Base-by-base conservation (phyloP, 2,888 invertebrate genomes). In the Dinocampus coccinellae region DNA sequence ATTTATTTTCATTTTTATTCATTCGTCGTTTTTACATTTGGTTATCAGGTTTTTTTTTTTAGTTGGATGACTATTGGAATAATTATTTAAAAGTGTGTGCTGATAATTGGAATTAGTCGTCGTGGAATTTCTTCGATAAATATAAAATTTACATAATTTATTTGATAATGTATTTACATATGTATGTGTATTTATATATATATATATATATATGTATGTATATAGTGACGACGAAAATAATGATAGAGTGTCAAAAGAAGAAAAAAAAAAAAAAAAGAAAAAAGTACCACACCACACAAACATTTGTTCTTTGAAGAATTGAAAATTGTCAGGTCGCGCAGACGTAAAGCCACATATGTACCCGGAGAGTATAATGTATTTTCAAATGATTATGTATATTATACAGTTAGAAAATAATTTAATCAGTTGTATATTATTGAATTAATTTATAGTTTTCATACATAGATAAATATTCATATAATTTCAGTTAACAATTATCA, bases 331-430 rank as follows among this genome's bases (percentile, higher is more conserved):
- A 74, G 70, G 76, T 73, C 78, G 83, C 84, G 83, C 84, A 85
- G 84, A 82, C 84, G 83, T 82, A 83, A 67, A 82, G 80, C 81
- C 82, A 83, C 82, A 80, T 81, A 79, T 79, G 77, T 85, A 84
- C 81, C 83, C 84, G 85, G 85, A 80, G 82, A 85, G 77, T 84
- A 85, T 80, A 81, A 84, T 64, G 69, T 16, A 20, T 55, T 65
- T 36, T 55, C 39, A 69, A 42, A 4, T 29, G 36, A 34, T 34
- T 55, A 53, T 61, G 47, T 34, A 29, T 16, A 47, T 58, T 47
- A 47, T 20, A 16, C 16, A 16, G 16, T 47, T 16, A 16, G 16
- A 47, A 47, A n/a, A 47, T 16, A 47, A 47, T 47, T 47, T 16
- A 20, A 39, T 39, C 39, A n/a, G n/a, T n/a, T n/a, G n/a, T n/a